A percentile compares a stretch with the other conserved stretches of the same genome.
phyloP scores from a whole-genome alignment of 2,113 vertebrate genomes.

The Tenebrosternarchus preto region DNA sequence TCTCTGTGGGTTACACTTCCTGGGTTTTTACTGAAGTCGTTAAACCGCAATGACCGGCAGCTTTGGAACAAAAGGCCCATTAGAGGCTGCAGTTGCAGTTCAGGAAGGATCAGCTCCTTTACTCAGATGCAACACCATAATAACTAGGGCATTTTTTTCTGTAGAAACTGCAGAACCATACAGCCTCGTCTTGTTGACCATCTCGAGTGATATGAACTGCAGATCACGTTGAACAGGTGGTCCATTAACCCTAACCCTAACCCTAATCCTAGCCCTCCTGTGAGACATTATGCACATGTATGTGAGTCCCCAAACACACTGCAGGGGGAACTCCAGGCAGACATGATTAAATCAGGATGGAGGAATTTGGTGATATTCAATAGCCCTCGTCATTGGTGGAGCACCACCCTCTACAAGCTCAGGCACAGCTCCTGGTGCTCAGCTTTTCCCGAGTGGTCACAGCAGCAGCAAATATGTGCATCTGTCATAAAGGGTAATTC shows the following conservation, averaged over 20 bases:
- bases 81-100: conserved; percentile 13
- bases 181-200: not conserved
- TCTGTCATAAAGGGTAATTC: conserved; percentile 50
- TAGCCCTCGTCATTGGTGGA: conserved; percentile 43
- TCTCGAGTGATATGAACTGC: not conserved
- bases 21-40: conserved; percentile 52
- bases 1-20: conserved; percentile 41
- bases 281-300: conserved; percentile 34
- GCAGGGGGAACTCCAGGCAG: conserved; percentile 46
- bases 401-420: conserved; percentile 34
- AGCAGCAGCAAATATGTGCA: conserved; percentile 29
- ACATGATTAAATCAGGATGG: conserved; percentile 41
- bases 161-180: not conserved
- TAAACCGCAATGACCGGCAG: conserved; percentile 47
- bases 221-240: conserved; percentile 15
- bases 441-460: conserved; percentile 18
- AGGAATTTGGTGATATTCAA: conserved; percentile 50
- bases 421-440: conserved; percentile 41
- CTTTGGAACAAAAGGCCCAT: conserved; percentile 37
- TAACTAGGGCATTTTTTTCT: not conserved
- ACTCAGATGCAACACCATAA: not conserved
- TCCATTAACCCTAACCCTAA: no score
- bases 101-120: not conserved
- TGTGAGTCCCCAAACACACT: not conserved
- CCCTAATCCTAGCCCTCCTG: conserved; percentile 20